A percentile compares a stretch with the other conserved stretches of the same genome.
These are phyloP conservation scores for Gambusia affinis DNA, from an alignment of 2,113 vertebrate species.

Conservation along the genomic window DNA sequence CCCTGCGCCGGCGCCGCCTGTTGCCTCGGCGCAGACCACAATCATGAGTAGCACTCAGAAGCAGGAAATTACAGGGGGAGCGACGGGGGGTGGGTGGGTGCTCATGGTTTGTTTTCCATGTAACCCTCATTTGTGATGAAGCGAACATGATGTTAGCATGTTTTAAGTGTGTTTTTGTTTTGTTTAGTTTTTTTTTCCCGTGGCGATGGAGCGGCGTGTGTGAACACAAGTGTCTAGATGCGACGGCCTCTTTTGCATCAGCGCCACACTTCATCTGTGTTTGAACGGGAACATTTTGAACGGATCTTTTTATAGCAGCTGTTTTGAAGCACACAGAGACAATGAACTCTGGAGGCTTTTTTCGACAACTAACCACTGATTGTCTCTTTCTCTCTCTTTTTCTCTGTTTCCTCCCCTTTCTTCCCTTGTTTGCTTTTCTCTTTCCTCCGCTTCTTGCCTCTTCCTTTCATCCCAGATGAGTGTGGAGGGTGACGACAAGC, in stretches of 20 bases:
- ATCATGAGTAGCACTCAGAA: constrained; percentile 74
- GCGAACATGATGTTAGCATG: neutral
- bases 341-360: neutral
- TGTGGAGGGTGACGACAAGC: constrained; percentile 90
- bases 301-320: constrained; percentile 23
- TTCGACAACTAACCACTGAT: constrained; percentile 18
- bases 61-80: constrained; percentile 71
- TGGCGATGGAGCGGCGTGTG: neutral
- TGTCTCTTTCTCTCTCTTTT: constrained; percentile 2
- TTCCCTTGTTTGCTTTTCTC: neutral
- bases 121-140: neutral
- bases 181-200: neutral
- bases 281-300: constrained; percentile 17
- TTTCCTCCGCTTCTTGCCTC: neutral
- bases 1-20: constrained; percentile 51
- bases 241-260: constrained; percentile 28
- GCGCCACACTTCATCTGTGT: constrained; percentile 19
- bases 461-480: constrained; percentile 86
- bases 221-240: constrained; percentile 10
- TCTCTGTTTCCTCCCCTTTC: neutral
- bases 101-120: constrained; percentile 28
- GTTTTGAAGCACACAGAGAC: constrained; percentile 25
- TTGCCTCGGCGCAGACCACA: constrained; percentile 50
- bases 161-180: neutral
- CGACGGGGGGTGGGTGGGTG: constrained; percentile 26